Base-by-base conservation (phyloP, 2,113 vertebrate species). In the Benitochromis conjunctus region DNA sequence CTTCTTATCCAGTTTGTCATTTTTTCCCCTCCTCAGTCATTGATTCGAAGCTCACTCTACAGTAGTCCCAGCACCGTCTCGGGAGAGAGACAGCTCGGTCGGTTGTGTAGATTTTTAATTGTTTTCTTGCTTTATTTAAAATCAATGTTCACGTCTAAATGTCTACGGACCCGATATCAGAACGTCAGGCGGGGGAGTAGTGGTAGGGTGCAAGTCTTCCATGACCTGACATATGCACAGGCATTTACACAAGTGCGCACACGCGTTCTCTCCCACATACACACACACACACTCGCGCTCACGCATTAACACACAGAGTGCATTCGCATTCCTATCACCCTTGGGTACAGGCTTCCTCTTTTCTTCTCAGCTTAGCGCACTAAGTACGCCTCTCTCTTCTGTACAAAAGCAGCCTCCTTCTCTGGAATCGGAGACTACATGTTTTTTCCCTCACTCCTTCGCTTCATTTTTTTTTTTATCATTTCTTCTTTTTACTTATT, bases 341-440 rank as follows among this genome's bases (percentile, higher is more conserved):
- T 82, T 84, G 85, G 89, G 88, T 92, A 41, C 83, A 88, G 90
- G 78, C 81, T 57, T 88, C 57, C 87, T 86, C 88, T 87, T 88
- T 88, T 91, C 91, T 89, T 88, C 90, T 89, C 84, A 80, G 88
- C 86, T 89, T 60, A 88, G 87, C 81, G 80, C 86, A 82, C 83
- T 77, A 41, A 85, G 88, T 81, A 78, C 81, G 81, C 90, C 66
- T 88, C 88, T 64, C 84, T 92, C 87, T 41, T 91, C 92, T 94
- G 93, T 93, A 95, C 93, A 95, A 95, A 93, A 94, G 86, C 88
- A 88, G 88, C 89, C 92, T 87, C 90, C 88, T 89, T 92, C 89
- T 71, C 91, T 91, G 89, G 84, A 89, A 89, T 86, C 56, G 86
- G 91, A 93, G 93, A 91, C 91, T 84, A 58, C 82, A 4, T 86